Conservation (phyloP, 2,888 invertebrate species). For the Ormyrus nitidulus region DNA sequence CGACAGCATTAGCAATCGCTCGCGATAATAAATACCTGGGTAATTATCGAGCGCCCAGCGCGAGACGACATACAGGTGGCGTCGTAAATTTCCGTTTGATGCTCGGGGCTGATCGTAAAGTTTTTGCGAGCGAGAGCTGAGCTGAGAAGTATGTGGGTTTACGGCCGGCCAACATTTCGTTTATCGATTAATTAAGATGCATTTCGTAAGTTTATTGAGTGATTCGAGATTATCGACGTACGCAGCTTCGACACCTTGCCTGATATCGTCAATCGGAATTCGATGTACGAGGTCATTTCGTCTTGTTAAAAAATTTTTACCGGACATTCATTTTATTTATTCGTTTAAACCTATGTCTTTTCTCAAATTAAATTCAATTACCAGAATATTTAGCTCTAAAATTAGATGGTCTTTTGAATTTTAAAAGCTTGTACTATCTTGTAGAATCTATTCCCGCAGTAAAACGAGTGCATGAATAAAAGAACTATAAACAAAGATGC, state of each 20-base stretch:
- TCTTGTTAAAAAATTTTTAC: too few species aligned
- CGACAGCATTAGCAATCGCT: conserved; percentile 46
- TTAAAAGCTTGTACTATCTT: too few species aligned
- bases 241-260: conserved; percentile 23
- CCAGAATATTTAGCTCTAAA: too few species aligned
- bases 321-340: too few species aligned
- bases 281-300: too few species aligned
- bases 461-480: neutral
- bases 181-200: conserved; percentile 54
- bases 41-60: conserved; percentile 39
- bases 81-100: conserved; percentile 51
- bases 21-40: conserved; percentile 51
- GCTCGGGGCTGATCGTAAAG: conserved; percentile 40
- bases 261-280: too few species aligned
- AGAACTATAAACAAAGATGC: neutral
- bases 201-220: conserved; percentile 28
- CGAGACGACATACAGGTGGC: conserved; percentile 37
- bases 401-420: too few species aligned
- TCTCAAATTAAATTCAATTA: too few species aligned
- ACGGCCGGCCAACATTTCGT: neutral
- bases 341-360: too few species aligned
- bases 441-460: too few species aligned
- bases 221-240: conserved; percentile 17
- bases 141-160: conserved; percentile 5
- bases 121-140: conserved; percentile 8